Evolutionary conservation across 1,140 invertebrate species (phyloP).

Genomic region (Eueides isabella): DNA sequence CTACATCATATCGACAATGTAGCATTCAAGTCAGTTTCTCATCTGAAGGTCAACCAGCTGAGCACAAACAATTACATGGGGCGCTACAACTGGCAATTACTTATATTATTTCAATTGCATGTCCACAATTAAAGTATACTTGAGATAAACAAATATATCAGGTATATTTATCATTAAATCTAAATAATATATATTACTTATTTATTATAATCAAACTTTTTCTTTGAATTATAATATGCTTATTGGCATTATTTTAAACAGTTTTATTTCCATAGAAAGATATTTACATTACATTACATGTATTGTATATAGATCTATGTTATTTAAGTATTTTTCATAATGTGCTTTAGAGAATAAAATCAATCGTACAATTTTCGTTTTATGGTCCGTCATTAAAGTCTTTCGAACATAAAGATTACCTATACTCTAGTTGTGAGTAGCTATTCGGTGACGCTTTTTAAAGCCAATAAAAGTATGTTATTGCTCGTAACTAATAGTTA

Average conservation of each 20-base stretch:
- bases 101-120: slow-evolving; percentile 17
- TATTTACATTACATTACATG: too few species aligned
- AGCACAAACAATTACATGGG: slow-evolving; percentile 22
- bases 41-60: slow-evolving; percentile 31
- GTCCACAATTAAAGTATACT: neutral
- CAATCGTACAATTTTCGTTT: slow-evolving; percentile 20
- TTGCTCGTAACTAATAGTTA: slow-evolving; percentile 18
- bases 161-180: neutral
- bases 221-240: too few species aligned
- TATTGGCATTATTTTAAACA: too few species aligned
- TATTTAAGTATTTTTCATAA: neutral
- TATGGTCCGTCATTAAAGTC: slow-evolving; percentile 22
- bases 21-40: slow-evolving; percentile 19
- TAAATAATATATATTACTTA: too few species aligned
- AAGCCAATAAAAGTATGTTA: slow-evolving; percentile 19
- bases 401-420: slow-evolving; percentile 29
- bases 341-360: neutral
- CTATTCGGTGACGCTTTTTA: slow-evolving; percentile 8
- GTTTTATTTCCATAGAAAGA: too few species aligned
- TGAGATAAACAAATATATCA: neutral
- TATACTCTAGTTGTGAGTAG: slow-evolving; percentile 21
- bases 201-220: too few species aligned
- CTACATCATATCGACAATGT: neutral
- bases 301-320: too few species aligned
- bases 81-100: slow-evolving; percentile 20